Evolutionary conservation across 2,888 invertebrate genomes (phyloP).

Genomic region (Aporophyla lueneburgensis): DNA sequence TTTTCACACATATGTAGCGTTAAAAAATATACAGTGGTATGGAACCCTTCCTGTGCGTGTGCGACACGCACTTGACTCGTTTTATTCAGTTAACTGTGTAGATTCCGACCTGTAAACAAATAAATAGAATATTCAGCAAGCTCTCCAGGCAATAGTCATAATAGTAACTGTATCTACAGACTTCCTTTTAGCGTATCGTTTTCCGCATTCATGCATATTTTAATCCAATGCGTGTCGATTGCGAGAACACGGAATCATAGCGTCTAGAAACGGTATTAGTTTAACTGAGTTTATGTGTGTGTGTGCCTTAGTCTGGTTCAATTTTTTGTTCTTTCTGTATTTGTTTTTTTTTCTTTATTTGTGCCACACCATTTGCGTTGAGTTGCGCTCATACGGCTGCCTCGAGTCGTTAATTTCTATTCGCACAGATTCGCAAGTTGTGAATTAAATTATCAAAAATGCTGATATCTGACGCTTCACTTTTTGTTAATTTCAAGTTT

Average conservation of each 20-base stretch:
- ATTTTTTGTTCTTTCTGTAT: too few species aligned
- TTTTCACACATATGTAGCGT: too few species aligned
- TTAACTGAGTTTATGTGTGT: too few species aligned
- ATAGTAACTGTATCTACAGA: constrained; percentile 1
- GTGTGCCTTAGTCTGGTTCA: too few species aligned
- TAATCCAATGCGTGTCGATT: constrained; percentile 36
- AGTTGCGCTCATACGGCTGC: not conserved
- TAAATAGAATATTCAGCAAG: constrained; percentile 18
- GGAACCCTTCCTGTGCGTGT: too few species aligned
- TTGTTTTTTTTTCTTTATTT: too few species aligned
- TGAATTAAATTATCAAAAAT: too few species aligned
- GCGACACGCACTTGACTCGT: too few species aligned
- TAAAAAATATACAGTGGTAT: too few species aligned
- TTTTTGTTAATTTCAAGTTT: too few species aligned
- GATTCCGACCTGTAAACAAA: not conserved
- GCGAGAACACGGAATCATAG: not conserved
- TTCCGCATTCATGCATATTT: constrained; percentile 46
- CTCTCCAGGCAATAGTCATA: constrained; percentile 2
- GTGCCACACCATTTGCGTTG: not conserved
- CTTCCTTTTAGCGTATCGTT: constrained; percentile 4
- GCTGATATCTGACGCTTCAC: too few species aligned
- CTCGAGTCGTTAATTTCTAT: not conserved
- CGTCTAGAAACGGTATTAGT: not conserved
- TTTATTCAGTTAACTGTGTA: not conserved
- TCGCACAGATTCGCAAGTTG: not conserved